Base-by-base conservation (phyloP, 2,113 vertebrate genomes). In the Cathartes aura region DNA sequence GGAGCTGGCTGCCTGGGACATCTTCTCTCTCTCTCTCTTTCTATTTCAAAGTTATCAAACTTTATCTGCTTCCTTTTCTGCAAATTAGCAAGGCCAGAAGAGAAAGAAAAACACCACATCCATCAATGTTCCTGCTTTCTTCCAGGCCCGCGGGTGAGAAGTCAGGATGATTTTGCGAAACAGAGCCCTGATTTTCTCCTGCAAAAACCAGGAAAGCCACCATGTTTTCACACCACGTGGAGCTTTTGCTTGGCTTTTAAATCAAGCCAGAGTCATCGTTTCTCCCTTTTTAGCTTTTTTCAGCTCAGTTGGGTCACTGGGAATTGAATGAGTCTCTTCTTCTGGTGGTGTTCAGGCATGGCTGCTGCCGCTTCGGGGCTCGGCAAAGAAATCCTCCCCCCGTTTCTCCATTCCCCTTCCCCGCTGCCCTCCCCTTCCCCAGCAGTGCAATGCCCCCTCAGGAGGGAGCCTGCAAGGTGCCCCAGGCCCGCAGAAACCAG, bases 41-140 rank as follows among this genome's bases (percentile, higher is more conserved):
- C 47, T 47, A n/a, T 87, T 87, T 71, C 72, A 62, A 73, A 90
- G 84, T 93, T 87, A 92, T 96, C 90, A 89, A 93, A 93, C 96
- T 94, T 94, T 81, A 93, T 86, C 96, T 93, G 73, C 8, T 45
- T 94, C n/a, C 52, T 95, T 85, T 38, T 56, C 84, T 92, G 89
- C 58, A 94, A 95, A 95, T 94, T 72, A 84, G 62, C 1, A 8
- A 59, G 52, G 66, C 63, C 74, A 76, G 72, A 43, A n/a, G 60
- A 29, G 52, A 58, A 53, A 36, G 63, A n/a, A 90, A 89, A 95
- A 53, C 89, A 80, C 47, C 0, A 10, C 66, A 92, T 87, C 78
- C 78, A 47, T 84, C 87, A 90, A 18, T 1, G 2, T 55, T 73
- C 50, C 74, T 72, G 58, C 63, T 63, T 29, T 42, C 58, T 67